Evolutionary conservation across 2,888 invertebrate genomes (phyloP).

Genomic region (Eupithecia tripunctaria): DNA sequence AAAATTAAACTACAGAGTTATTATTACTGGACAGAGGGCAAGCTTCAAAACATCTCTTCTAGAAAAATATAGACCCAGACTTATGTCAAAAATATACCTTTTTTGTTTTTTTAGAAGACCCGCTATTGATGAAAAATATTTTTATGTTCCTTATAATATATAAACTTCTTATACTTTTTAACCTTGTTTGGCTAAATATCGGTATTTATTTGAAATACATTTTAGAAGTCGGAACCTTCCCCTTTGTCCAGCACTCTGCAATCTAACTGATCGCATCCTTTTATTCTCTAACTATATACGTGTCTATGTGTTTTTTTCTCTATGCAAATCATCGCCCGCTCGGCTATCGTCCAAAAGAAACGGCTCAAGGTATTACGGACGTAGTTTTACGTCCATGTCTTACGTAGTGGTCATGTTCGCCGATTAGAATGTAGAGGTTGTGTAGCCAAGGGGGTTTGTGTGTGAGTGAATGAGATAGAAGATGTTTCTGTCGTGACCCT

Average conservation of each 20-base stretch:
- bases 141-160: background rate
- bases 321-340: constrained; percentile 88
- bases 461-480: constrained; percentile 67
- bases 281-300: constrained; percentile 85
- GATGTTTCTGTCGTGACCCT: constrained; percentile 60
- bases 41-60: constrained; percentile 1
- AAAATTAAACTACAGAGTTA: constrained; percentile 21
- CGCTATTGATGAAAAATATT: background rate
- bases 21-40: constrained; percentile 19
- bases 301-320: constrained; percentile 89
- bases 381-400: constrained; percentile 43
- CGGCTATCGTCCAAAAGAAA: constrained; percentile 85
- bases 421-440: constrained; percentile 78
- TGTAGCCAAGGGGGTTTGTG: constrained; percentile 84
- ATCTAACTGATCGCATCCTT: constrained; percentile 75
- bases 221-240: constrained; percentile 1
- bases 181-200: background rate
- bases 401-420: constrained; percentile 76
- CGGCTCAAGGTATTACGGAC: constrained; percentile 80
- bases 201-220: background rate
- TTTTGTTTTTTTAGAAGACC: no score
- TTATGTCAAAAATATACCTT: no score
- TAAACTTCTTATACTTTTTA: background rate
- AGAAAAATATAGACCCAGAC: no score
- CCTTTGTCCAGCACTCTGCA: constrained; percentile 22